These are phyloP conservation scores for Elaeidobius kamerunicus DNA, from an alignment of 2,888 invertebrate genomes.

Conservation along the genomic window DNA sequence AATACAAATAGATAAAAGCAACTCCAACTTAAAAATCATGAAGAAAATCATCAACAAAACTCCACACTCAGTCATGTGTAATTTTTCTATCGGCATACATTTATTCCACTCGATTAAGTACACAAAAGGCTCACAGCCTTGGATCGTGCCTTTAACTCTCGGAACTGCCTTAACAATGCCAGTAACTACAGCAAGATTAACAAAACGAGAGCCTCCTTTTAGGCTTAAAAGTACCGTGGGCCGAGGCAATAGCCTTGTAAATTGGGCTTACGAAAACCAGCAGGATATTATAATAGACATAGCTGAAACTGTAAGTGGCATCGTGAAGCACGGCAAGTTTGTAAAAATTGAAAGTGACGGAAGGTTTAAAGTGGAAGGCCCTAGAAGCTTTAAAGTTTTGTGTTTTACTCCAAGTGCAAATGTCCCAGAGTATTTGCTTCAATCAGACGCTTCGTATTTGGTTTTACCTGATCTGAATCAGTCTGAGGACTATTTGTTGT, in stretches of 20 bases:
- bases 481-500: slow-evolving; percentile 24
- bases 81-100: slow-evolving; percentile 31
- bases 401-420: slow-evolving; percentile 32
- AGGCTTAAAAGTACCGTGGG: slow-evolving; percentile 12
- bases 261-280: slow-evolving; percentile 30
- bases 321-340: slow-evolving; percentile 32
- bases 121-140: slow-evolving; percentile 31
- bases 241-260: not conserved
- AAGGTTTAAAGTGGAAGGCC: slow-evolving; percentile 32
- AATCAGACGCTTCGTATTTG: slow-evolving; percentile 30
- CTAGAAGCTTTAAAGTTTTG: slow-evolving; percentile 32
- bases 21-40: slow-evolving; percentile 23
- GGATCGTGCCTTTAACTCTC: slow-evolving; percentile 33
- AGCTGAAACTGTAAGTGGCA: slow-evolving; percentile 28
- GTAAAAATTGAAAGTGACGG: slow-evolving; percentile 31
- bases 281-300: slow-evolving; percentile 25
- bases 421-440: slow-evolving; percentile 32
- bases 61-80: slow-evolving; percentile 31
- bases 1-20: slow-evolving; percentile 22
- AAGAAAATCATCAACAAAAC: slow-evolving; percentile 27
- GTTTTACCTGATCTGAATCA: slow-evolving; percentile 27
- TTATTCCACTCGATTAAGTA: slow-evolving; percentile 30
- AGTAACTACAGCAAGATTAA: slow-evolving; percentile 28
- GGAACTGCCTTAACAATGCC: slow-evolving; percentile 27
- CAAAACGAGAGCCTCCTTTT: slow-evolving; percentile 28